These are phyloP conservation scores for Formica aserva DNA, from an alignment of 2,888 invertebrate genomes.

Conservation along the genomic window DNA sequence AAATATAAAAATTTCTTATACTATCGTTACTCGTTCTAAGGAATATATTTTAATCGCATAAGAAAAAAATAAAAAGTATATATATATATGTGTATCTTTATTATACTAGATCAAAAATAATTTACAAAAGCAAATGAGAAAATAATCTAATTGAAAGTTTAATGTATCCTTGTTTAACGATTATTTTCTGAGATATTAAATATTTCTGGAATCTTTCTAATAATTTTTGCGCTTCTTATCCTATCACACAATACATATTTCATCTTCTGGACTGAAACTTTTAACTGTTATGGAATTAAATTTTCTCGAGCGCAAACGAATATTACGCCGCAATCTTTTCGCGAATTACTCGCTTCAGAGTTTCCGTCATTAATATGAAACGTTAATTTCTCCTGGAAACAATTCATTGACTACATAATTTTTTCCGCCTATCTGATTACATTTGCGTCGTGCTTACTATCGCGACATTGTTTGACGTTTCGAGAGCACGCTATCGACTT, in stretches of 20 bases:
- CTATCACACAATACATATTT: background rate
- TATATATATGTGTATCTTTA: background rate
- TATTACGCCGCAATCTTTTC: background rate
- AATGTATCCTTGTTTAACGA: background rate
- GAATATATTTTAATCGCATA: background rate
- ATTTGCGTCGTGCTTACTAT: constrained; percentile 15
- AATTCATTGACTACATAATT: constrained; percentile 9
- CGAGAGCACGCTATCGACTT: constrained; percentile 23
- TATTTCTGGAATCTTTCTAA: background rate
- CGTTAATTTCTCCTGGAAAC: constrained; percentile 4
- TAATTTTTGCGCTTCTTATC: too few relatives aligned
- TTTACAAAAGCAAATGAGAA: too few relatives aligned
- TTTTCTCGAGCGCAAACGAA: background rate
- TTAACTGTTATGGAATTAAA: constrained; percentile 11
- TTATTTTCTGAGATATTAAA: background rate
- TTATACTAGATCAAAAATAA: background rate
- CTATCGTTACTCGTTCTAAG: too few relatives aligned
- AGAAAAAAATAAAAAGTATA: background rate
- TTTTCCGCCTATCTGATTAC: constrained; percentile 14
- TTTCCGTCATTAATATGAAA: background rate
- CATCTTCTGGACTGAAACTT: background rate
- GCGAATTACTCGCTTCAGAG: background rate
- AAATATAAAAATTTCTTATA: background rate
- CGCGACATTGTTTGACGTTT: constrained; percentile 13
- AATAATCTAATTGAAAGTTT: background rate